Percentiles rank a stretch among this genome's conserved stretches.
phyloP scores from a whole-genome alignment of 2,113 vertebrate species.

The Ptychochromis oligacanthus region DNA sequence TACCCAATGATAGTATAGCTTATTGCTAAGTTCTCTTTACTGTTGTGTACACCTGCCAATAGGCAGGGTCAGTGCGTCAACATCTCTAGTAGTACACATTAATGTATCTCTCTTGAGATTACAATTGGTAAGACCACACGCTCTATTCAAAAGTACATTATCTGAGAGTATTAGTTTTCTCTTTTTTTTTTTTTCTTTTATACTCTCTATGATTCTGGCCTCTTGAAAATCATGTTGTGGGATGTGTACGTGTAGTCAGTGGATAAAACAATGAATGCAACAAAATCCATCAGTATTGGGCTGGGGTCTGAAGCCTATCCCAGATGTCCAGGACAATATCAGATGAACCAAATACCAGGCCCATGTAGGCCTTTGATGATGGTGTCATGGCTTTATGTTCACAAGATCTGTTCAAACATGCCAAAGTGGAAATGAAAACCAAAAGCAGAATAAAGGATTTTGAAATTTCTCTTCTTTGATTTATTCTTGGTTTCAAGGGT shows the following conservation, averaged over 20 bases:
- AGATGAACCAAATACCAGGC: background rate
- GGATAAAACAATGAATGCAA: background rate
- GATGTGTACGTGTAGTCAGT: background rate
- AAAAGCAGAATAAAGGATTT: background rate
- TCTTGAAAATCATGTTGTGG: background rate
- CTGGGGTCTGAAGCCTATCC: too few species aligned
- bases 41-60: background rate
- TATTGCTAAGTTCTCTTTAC: slow-evolving; percentile 12
- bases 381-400: background rate
- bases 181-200: background rate
- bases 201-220: background rate
- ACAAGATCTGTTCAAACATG: slow-evolving; percentile 1
- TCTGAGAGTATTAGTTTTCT: background rate
- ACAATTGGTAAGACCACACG: background rate
- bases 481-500: too few species aligned
- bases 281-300: too few species aligned
- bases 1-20: slow-evolving; percentile 4
- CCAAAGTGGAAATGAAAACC: slow-evolving; percentile 17
- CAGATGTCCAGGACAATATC: too few species aligned
- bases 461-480: slow-evolving; percentile 1
- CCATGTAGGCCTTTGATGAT: slow-evolving; percentile 11
- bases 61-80: slow-evolving; percentile 11
- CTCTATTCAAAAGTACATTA: too few species aligned
- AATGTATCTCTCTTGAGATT: background rate
- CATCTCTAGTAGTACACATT: background rate